These are phyloP conservation scores for Dioctria linearis DNA, from an alignment of 2,888 invertebrate genomes.

Conservation along the genomic window DNA sequence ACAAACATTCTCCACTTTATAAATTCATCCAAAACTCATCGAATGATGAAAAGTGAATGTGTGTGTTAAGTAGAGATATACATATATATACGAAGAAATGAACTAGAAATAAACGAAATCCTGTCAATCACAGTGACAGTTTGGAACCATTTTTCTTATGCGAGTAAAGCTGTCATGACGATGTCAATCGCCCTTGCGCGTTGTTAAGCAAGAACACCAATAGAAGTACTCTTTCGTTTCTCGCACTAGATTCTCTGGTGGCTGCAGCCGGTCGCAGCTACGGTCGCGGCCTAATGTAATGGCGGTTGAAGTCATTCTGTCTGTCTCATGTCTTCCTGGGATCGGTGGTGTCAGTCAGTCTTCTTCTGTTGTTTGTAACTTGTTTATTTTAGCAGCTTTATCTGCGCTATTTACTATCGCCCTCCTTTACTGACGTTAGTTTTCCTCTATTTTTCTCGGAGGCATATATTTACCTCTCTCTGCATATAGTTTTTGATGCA, in stretches of 20 bases:
- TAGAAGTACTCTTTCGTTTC: too few relatives aligned
- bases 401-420: slow-evolving; percentile 26
- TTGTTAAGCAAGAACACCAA: neutral
- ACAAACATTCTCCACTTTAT: too few relatives aligned
- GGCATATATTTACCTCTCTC: too few relatives aligned
- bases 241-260: too few relatives aligned
- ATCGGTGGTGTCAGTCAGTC: slow-evolving; percentile 41
- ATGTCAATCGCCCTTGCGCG: slow-evolving; percentile 48
- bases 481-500: too few relatives aligned
- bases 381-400: neutral
- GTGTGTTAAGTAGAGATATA: too few relatives aligned
- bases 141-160: slow-evolving; percentile 40
- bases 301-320: slow-evolving; percentile 43
- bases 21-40: too few relatives aligned
- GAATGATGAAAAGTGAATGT: too few relatives aligned
- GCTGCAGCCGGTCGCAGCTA: neutral
- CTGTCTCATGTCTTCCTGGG: slow-evolving; percentile 27
- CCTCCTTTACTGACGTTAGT: slow-evolving; percentile 34
- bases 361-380: neutral
- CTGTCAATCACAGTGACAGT: slow-evolving; percentile 45
- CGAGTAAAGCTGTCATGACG: slow-evolving; percentile 22
- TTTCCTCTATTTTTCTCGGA: neutral
- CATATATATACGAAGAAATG: neutral
- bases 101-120: neutral
- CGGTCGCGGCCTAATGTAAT: neutral